Evolutionary conservation across 2,113 vertebrate species (phyloP).

Genomic region (Hippocampus zosterae): DNA sequence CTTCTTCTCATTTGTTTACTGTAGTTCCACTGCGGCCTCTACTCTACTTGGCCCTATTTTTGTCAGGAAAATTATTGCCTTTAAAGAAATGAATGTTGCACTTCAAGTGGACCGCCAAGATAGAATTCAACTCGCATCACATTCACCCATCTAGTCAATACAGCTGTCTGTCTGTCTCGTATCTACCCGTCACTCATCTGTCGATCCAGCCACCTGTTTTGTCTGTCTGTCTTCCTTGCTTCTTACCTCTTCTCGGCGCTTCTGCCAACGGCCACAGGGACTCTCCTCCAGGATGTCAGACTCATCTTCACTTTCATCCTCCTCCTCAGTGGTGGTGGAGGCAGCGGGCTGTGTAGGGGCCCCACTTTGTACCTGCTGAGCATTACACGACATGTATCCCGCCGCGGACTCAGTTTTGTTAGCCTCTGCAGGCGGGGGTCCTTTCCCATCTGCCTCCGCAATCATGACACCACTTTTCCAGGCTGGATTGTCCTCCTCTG

Average conservation of each 20-base stretch:
- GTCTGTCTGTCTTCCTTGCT: background rate
- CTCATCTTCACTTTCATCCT: conserved; percentile 96
- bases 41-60: no score
- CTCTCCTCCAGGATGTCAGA: conserved; percentile 95
- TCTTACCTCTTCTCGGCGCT: conserved; percentile 87
- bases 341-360: conserved; percentile 71
- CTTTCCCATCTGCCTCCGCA: conserved; percentile 52
- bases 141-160: no score
- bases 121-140: no score
- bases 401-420: conserved; percentile 1
- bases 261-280: conserved; percentile 96
- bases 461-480: conserved; percentile 28
- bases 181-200: no score
- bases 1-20: no score
- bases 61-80: no score
- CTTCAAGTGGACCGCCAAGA: no score
- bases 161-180: no score
- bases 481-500: background rate
- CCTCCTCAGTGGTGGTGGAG: conserved; percentile 78
- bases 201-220: no score
- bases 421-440: conserved; percentile 26
- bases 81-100: no score
- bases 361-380: conserved; percentile 60
- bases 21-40: no score
- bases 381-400: conserved; percentile 15